These are phyloP conservation scores for Drosophila hydei DNA, from an alignment of 1,140 invertebrate species.

Conservation along the genomic window DNA sequence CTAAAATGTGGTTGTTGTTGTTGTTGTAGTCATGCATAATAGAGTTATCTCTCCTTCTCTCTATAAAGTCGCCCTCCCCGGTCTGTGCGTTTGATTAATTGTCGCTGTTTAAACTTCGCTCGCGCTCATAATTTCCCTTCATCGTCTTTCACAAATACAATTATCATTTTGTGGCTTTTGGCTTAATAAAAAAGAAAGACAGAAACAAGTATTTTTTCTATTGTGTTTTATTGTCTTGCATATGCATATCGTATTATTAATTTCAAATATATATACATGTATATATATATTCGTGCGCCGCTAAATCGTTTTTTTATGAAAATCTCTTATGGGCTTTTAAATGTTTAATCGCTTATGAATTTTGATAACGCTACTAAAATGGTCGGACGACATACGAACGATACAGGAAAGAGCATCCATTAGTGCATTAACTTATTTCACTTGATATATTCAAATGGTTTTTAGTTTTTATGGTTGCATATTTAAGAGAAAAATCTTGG, in stretches of 20 bases:
- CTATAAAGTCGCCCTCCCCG: slow-evolving; percentile 8
- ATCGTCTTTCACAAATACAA: slow-evolving; percentile 57
- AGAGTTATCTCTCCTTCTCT: slow-evolving; percentile 60
- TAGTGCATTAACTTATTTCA: slow-evolving; percentile 5
- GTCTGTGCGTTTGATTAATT: slow-evolving; percentile 68
- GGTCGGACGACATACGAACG: not conserved
- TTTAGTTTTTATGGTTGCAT: not conserved
- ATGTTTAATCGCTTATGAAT: slow-evolving; percentile 82
- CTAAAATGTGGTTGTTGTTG: slow-evolving; percentile 56
- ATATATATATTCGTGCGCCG: slow-evolving; percentile 44
- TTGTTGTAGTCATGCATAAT: slow-evolving; percentile 55
- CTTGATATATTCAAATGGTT: slow-evolving; percentile 8
- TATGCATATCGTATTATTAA: slow-evolving; percentile 15
- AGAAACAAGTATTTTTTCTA: slow-evolving; percentile 37
- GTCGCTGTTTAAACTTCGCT: slow-evolving; percentile 58
- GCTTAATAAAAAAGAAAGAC: slow-evolving; percentile 48
- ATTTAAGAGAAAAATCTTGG: not conserved
- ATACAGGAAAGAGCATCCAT: slow-evolving; percentile 8
- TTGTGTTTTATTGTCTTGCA: slow-evolving; percentile 67
- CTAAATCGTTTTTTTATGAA: slow-evolving; percentile 80
- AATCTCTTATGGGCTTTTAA: slow-evolving; percentile 82
- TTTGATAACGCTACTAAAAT: slow-evolving; percentile 67
- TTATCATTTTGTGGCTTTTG: slow-evolving; percentile 68
- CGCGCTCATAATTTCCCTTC: slow-evolving; percentile 72
- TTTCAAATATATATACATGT: slow-evolving; percentile 7